These are phyloP conservation scores for Syndactyla subalaris DNA, from an alignment of 2,797 vertebrate species.

Conservation along the genomic window DNA sequence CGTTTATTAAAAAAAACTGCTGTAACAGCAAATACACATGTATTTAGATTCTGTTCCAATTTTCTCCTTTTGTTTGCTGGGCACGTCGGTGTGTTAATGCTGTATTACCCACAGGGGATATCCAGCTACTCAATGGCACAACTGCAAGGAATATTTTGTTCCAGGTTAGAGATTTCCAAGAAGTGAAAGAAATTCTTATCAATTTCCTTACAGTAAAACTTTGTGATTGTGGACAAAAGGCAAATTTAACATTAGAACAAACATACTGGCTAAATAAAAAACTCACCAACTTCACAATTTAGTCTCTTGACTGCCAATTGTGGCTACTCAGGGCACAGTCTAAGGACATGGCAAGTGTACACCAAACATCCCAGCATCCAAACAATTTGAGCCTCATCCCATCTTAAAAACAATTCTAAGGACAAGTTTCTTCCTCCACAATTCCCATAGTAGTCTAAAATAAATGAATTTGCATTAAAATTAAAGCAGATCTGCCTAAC, in stretches of 20 bases:
- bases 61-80: not conserved
- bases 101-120: not conserved
- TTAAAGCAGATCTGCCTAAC: not conserved
- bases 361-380: not conserved
- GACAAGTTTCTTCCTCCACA: not conserved
- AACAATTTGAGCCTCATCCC: not conserved
- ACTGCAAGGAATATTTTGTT: not conserved
- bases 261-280: not conserved
- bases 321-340: too few relatives aligned
- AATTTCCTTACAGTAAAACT: not conserved
- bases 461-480: not conserved
- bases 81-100: fast-evolving
- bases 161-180: not conserved
- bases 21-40: slow-evolving; percentile 20
- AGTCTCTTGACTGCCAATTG: fast-evolving
- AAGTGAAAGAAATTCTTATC: not conserved
- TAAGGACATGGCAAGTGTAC: not conserved
- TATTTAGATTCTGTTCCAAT: not conserved
- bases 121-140: not conserved
- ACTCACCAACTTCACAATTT: not conserved
- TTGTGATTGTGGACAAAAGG: not conserved
- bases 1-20: slow-evolving; percentile 19
- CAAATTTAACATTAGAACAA: not conserved
- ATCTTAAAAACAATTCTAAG: not conserved
- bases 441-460: not conserved